Evolutionary conservation across 1,140 invertebrate genomes (phyloP).

Genomic region (Drosophila tristis): DNA sequence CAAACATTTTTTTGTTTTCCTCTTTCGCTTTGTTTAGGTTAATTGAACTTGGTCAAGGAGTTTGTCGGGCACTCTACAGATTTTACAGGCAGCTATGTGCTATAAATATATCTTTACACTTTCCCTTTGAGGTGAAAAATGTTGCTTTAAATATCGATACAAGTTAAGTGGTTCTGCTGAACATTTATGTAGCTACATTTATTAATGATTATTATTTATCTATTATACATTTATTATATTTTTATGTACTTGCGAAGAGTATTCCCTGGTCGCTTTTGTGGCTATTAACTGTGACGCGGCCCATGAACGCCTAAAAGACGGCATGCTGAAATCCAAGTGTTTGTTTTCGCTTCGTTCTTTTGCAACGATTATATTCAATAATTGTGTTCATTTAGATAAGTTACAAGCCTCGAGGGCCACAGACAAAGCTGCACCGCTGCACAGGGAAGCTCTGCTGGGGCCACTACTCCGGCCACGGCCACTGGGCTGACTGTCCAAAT

Average conservation of each 20-base stretch:
- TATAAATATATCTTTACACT: neutral
- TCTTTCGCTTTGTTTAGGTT: slow-evolving; percentile 12
- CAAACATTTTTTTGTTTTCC: slow-evolving; percentile 28
- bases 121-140: neutral
- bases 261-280: neutral
- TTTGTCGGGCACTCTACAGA: neutral
- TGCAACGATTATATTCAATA: slow-evolving; percentile 81
- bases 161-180: too few species aligned
- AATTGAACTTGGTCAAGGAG: slow-evolving; percentile 8
- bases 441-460: slow-evolving; percentile 32
- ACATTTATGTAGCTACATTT: too few species aligned
- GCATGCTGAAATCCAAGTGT: slow-evolving; percentile 67
- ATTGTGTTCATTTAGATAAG: slow-evolving; percentile 84
- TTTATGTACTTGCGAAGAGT: neutral
- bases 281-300: slow-evolving; percentile 16
- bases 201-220: too few species aligned
- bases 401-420: slow-evolving; percentile 68
- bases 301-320: slow-evolving; percentile 66
- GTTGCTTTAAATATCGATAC: too few species aligned
- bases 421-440: slow-evolving; percentile 32
- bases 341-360: slow-evolving; percentile 57
- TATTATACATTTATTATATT: too few species aligned
- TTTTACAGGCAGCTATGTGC: neutral
- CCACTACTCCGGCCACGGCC: slow-evolving; percentile 48
- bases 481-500: slow-evolving; percentile 46